These are phyloP conservation scores for Drosophila longiperda DNA, from an alignment of 2,888 invertebrate species.

Conservation along the genomic window DNA sequence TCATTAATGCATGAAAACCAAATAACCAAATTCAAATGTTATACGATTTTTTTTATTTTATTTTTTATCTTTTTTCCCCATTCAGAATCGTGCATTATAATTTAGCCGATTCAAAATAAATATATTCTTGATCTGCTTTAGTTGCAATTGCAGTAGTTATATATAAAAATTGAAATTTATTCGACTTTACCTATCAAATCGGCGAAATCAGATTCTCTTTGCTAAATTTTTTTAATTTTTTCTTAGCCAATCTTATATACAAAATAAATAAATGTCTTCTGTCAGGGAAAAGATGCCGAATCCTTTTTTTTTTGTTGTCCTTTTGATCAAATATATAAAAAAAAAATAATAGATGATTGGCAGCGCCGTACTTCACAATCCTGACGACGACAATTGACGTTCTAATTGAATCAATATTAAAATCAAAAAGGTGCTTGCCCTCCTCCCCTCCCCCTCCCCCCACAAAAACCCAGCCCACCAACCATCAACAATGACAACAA, in stretches of 20 bases:
- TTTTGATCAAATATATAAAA: constrained; percentile 4
- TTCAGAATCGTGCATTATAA: neutral
- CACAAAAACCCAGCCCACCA: neutral
- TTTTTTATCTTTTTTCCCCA: neutral
- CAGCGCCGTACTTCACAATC: constrained; percentile 42
- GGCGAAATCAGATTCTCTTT: neutral
- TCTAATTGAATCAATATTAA: constrained; percentile 76
- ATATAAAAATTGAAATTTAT: neutral
- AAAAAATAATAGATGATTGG: constrained; percentile 32
- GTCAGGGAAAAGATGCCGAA: neutral
- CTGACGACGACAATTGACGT: constrained; percentile 55
- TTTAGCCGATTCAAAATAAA: neutral
- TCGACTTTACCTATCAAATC: neutral
- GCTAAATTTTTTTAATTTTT: neutral
- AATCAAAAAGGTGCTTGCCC: constrained; percentile 60
- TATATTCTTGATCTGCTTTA: neutral
- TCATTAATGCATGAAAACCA: constrained; percentile 36
- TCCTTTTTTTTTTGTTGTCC: neutral
- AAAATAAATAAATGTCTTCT: neutral
- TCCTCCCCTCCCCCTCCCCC: neutral
- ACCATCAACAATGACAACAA: constrained; percentile 38
- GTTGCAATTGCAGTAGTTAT: neutral
- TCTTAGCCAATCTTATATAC: neutral
- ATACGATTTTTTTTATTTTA: neutral
- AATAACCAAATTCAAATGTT: constrained; percentile 17